Evolutionary conservation across 1,140 invertebrate species (phyloP).

Genomic region (Rhyzopertha dominica): DNA sequence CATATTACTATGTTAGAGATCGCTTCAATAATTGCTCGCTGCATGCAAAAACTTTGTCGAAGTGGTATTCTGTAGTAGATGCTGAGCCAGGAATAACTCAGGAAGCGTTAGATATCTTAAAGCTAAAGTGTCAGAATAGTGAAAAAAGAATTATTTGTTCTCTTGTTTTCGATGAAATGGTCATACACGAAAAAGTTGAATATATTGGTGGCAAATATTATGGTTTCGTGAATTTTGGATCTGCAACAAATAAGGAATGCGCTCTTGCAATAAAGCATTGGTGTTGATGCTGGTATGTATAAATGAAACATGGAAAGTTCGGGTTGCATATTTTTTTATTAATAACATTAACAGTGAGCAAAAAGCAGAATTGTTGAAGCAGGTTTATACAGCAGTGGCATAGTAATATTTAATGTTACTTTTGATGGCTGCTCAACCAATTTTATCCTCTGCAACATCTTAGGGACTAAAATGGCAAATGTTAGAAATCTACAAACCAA

Average conservation of each 20-base stretch:
- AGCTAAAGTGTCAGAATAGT: constrained; percentile 13
- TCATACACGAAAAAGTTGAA: constrained; percentile 30
- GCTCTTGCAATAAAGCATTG: constrained; percentile 31
- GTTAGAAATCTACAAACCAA: constrained; percentile 23
- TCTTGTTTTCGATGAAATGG: constrained; percentile 38
- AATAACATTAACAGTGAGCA: constrained; percentile 20
- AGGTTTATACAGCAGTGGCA: constrained; percentile 30
- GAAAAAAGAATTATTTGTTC: constrained; percentile 23
- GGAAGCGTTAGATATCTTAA: constrained; percentile 27
- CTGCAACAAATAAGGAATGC: constrained; percentile 16
- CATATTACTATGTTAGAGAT: too few species aligned
- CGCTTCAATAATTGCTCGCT: too few species aligned
- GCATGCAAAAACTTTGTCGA: too few species aligned
- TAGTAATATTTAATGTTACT: constrained; percentile 26
- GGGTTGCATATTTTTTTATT: constrained; percentile 42
- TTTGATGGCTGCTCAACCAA: constrained; percentile 30
- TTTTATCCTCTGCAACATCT: constrained; percentile 28
- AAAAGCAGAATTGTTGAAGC: constrained; percentile 26
- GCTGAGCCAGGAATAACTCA: too few species aligned
- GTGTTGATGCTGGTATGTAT: constrained; percentile 36
- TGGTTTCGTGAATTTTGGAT: constrained; percentile 36
- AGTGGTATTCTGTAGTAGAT: too few species aligned
- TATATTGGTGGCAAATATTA: constrained; percentile 25
- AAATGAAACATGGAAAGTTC: constrained; percentile 39
- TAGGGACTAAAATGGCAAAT: constrained; percentile 26